These are phyloP conservation scores for Blastobasis lacticolella DNA, from an alignment of 2,888 invertebrate species.

Conservation along the genomic window DNA sequence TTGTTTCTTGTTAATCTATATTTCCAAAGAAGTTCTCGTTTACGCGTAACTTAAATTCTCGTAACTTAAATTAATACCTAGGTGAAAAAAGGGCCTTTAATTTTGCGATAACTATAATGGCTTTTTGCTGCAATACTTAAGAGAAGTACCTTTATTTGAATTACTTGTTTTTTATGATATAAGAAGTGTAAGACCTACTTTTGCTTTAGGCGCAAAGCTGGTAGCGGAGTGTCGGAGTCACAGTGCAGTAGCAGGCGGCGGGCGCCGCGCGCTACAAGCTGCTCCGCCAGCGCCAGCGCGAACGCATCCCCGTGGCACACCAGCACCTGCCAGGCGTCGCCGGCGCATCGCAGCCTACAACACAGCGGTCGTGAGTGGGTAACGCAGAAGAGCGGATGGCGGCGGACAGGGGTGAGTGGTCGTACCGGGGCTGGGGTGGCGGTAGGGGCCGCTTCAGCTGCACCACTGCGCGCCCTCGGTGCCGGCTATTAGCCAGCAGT, in stretches of 20 bases:
- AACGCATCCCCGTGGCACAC: constrained; percentile 27
- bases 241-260: constrained; percentile 27
- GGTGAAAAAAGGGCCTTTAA: background rate
- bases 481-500: constrained; percentile 31
- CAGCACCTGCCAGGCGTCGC: constrained; percentile 27
- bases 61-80: background rate
- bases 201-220: constrained; percentile 8
- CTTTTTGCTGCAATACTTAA: background rate
- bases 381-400: background rate
- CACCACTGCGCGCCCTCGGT: constrained; percentile 41
- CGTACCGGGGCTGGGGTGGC: background rate
- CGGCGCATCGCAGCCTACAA: constrained; percentile 25
- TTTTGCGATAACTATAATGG: background rate
- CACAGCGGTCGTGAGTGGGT: background rate
- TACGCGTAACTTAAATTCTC: too few relatives aligned
- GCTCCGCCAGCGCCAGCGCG: constrained; percentile 29
- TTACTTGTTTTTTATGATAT: background rate
- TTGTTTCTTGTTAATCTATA: too few relatives aligned
- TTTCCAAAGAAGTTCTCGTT: too few relatives aligned
- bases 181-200: background rate
- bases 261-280: constrained; percentile 32
- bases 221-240: background rate
- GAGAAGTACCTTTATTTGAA: background rate
- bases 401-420: constrained; percentile 17
- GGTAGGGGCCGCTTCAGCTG: constrained; percentile 14